Percentiles rank a stretch among this genome's conserved stretches.
Conservation (phyloP, 2,888 invertebrate species). For the Lasius fuliginosus region DNA sequence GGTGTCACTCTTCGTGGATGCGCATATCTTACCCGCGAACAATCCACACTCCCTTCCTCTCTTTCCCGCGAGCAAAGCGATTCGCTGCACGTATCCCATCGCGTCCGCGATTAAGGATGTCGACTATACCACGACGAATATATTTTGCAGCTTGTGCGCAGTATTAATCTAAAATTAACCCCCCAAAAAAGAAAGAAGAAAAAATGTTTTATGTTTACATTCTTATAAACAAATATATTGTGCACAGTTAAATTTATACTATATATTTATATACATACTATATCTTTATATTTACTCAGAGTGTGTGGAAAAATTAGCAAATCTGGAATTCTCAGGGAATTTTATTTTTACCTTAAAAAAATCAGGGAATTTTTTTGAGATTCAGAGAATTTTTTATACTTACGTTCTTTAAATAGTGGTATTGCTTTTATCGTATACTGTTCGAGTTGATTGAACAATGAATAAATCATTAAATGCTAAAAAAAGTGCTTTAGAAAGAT, state of each 20-base stretch:
- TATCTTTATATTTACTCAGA: background rate
- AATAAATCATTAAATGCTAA: background rate
- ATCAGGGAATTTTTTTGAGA: background rate
- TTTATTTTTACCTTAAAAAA: background rate
- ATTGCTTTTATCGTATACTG: background rate
- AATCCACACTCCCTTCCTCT: background rate
- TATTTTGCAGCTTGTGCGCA: background rate
- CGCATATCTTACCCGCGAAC: conserved; percentile 31
- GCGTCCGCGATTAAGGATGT: background rate
- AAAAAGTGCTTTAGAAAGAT: background rate
- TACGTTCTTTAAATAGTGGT: background rate
- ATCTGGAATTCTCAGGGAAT: background rate
- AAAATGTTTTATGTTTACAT: background rate
- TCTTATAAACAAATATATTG: background rate
- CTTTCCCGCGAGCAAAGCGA: background rate
- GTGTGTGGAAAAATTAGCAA: background rate
- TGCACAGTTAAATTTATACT: no score
- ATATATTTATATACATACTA: background rate
- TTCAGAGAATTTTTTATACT: background rate
- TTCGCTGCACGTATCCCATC: background rate
- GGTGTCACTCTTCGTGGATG: conserved; percentile 32
- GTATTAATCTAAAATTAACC: background rate
- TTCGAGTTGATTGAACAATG: background rate
- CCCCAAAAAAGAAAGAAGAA: background rate
- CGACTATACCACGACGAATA: background rate